Base-by-base conservation (phyloP, 2,113 vertebrate species). In the Paramormyrops kingsleyae region DNA sequence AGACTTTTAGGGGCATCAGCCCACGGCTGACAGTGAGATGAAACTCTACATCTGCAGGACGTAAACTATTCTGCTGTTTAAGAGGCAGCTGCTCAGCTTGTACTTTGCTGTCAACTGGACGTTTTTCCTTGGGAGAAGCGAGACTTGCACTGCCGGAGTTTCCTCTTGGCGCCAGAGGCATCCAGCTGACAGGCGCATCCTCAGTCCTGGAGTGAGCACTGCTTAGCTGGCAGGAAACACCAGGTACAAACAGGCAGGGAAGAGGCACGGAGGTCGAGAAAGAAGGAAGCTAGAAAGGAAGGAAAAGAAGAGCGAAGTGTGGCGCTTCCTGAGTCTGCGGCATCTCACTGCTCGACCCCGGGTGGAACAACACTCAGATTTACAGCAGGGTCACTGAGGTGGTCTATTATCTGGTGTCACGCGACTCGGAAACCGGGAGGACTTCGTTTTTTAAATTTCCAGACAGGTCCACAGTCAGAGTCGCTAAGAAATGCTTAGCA, bases 251-350 rank as follows among this genome's bases (percentile, higher is more conserved):
- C 83, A 47, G 44, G 83, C 83, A 50, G 17, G 19, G 83, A 46
- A 49, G 92, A 86, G 83, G 83, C 83, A 27, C 10, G 21, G 47
- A 86, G 83, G 62, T 90, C 90, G 90, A 89, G 47, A 93, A 89
- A 88, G 91, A 94, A 89, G 52, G 92, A 92, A 77, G 91, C 52
- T 89, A 91, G 91, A 90, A 94, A 94, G 94, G 94, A 94, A 94
- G 89, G 88, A 92, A 42, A 93, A 90, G 88, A 92, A 87, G 90
- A 88, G 90, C 91, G 92, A 90, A 91, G 93, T 94, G 93, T 91
- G 91, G 87, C 91, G 89, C 66, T 93, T 93, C 93, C 95, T 94
- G 92, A 92, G 90, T 89, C 31, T 52, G 91, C 74, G 5, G 35
- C 35, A 1, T 27, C 74, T 42, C 13, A 1, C 74, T 7, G 74